These are phyloP conservation scores for Blera fallax DNA, from an alignment of 2,888 invertebrate genomes.

Conservation along the genomic window DNA sequence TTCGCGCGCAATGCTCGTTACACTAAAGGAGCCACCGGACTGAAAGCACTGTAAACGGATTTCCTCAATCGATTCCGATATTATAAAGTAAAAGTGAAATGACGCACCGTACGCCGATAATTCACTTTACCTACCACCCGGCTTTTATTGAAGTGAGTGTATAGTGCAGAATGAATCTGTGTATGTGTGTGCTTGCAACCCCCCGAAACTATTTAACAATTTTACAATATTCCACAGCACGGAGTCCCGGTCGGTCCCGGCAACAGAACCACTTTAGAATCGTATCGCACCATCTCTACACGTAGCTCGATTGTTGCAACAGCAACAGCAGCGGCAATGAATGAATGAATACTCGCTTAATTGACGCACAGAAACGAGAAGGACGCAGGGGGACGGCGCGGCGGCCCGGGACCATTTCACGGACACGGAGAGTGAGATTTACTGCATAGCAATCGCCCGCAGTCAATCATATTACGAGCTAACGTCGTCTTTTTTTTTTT, in stretches of 20 bases:
- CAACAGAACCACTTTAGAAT: constrained; percentile 59
- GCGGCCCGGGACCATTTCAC: not conserved
- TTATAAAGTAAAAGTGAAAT: constrained; percentile 68
- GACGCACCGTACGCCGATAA: constrained; percentile 63
- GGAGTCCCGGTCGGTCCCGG: constrained; percentile 23
- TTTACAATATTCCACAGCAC: constrained; percentile 61
- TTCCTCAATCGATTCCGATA: constrained; percentile 71
- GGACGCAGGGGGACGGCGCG: not conserved
- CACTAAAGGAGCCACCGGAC: constrained; percentile 29
- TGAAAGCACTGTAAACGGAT: constrained; percentile 66
- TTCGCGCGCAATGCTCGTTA: not conserved
- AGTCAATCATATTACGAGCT: constrained; percentile 68
- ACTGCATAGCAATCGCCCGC: constrained; percentile 63
- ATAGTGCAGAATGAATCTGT: not conserved
- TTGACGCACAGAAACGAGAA: constrained; percentile 22
- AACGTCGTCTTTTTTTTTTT: constrained; percentile 39
- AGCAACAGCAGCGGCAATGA: constrained; percentile 15
- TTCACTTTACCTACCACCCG: constrained; percentile 53
- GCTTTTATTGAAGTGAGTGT: not conserved
- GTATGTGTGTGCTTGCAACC: constrained; percentile 24
- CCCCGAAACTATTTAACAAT: constrained; percentile 62
- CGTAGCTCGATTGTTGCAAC: constrained; percentile 32
- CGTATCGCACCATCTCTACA: constrained; percentile 60
- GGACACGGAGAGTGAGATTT: constrained; percentile 46
- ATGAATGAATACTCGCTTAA: constrained; percentile 63